phyloP scores from a whole-genome alignment of 2,888 invertebrate genomes.

The Idaea aversata region DNA sequence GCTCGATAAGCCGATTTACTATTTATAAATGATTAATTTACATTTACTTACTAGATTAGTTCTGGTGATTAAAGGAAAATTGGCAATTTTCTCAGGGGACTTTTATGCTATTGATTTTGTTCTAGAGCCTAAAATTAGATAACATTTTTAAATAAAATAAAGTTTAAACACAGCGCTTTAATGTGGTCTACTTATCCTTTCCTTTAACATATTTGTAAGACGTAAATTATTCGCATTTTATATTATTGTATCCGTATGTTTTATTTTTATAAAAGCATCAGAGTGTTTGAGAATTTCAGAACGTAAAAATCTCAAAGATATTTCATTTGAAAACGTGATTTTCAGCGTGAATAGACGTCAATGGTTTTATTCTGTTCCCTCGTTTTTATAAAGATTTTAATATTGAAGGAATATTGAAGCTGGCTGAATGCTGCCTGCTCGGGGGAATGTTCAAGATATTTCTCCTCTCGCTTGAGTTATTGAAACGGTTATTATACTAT shows the following conservation, averaged over 20 bases:
- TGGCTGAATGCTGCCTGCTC: neutral
- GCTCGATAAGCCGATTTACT: neutral
- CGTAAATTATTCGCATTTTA: too few relatives aligned
- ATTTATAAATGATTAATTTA: neutral
- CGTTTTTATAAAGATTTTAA: neutral
- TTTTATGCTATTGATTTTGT: too few relatives aligned
- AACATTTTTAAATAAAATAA: too few relatives aligned
- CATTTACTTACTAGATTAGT: neutral
- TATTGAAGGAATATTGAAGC: neutral
- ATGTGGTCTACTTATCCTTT: too few relatives aligned
- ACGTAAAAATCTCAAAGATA: neutral
- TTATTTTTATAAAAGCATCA: too few relatives aligned
- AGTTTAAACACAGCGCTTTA: too few relatives aligned
- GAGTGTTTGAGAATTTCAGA: neutral
- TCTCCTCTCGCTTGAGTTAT: neutral
- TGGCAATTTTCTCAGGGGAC: too few relatives aligned
- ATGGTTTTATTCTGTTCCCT: neutral
- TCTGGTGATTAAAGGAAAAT: neutral
- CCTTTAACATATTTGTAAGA: too few relatives aligned
- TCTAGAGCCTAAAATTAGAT: too few relatives aligned
- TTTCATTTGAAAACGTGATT: neutral
- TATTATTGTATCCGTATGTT: too few relatives aligned
- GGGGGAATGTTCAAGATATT: neutral
- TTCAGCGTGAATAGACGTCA: neutral
- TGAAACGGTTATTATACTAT: neutral